Base-by-base conservation (phyloP, 1,140 invertebrate species). In the Pollicipes pollicipes region DNA sequence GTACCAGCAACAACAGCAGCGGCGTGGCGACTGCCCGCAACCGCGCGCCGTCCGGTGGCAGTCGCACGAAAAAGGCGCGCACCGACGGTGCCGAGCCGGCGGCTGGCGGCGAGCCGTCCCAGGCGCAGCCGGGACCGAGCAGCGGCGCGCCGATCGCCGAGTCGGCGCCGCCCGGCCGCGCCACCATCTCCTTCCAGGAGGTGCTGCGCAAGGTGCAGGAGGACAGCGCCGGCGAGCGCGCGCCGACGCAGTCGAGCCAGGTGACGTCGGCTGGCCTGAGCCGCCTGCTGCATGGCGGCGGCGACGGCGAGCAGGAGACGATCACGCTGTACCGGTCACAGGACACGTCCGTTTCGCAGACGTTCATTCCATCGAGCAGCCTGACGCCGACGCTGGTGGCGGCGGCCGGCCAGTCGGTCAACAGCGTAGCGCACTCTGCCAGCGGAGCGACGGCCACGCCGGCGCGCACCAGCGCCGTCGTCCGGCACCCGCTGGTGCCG, bases 281-380 rank as follows among this genome's bases (percentile, higher is more conserved):
- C 28, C 64, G 28, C 24, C 28, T 66, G 64, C 64, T 66, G n/a
- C 27, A 66, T 26, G 63, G 63, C 63, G 63, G 28, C 64, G 64
- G n/a, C 28, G 27, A 10, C 27, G 64, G 3, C 4, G 64, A 66
- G 27, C n/a, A 66, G 27, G 64, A 66, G n/a, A 66, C 64, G 24
- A 66, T 66, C 64, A 66, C 64, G n/a, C 64, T 66, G 17, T 66
- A 66, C 64, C 64, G 64, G 24, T 66, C 64, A n/a, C 64, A 66
- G 27, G 64, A 66, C n/a, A 66, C 64, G 6, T 66, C 64, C 64
- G 64, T 66, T 3, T 66, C 64, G n/a, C 64, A 66, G 64, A 66
- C 64, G n/a, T 66, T 66, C 64, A 29, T 66, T 21, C 27, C 64
- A 3, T 29, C 64, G 10, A 29, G 27, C 64, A 29, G 64, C 28